Base-by-base conservation (phyloP, 2,797 vertebrate species). In the Esox masquinongy region DNA sequence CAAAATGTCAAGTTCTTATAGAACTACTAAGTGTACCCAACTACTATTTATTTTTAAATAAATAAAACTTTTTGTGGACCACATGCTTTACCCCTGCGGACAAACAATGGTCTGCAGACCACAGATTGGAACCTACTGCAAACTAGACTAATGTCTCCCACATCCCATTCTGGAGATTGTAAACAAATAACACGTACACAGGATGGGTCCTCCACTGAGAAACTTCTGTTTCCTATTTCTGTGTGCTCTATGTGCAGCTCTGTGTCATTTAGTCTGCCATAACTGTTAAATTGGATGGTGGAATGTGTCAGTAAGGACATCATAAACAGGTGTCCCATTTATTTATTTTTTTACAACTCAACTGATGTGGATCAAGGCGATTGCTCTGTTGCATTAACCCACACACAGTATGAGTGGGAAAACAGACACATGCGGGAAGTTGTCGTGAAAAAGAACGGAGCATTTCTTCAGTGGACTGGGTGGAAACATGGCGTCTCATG, bases 401-500 rank as follows among this genome's bases (percentile, higher is more conserved):
- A 82, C 77, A 79, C 70, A 70, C 1, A 29, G 81, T 68, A 22
- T 68, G 70, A 88, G 80, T 36, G 83, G 85, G 76, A 84, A 86
- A 87, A 81, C 85, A 88, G 86, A 85, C 74, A 53, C 74, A 8
- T 77, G 81, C 79, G 77, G 83, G 85, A 86, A 74, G 56, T 49
- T 83, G 36, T 12, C 72, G 80, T 79, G 80, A 80, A 75, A 59
- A 68, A 78, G 68, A 82, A 83, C 59, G 19, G 75, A 29, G 39
- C 80, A 83, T 89, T 89, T 88, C 79, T 86, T 80, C 61, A 9
- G 76, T 22, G 63, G 74, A 77, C 79, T 82, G 83, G 79, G 79
- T 78, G 88, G 87, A 91, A 89, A 89, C 87, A 86, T 87, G 87
- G 82, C 70, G 53, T 87, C 87, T 91, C 51, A 68, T 88, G 83